These are phyloP conservation scores for Orchesellides sinensis DNA, from an alignment of 2,888 invertebrate genomes.

Conservation along the genomic window DNA sequence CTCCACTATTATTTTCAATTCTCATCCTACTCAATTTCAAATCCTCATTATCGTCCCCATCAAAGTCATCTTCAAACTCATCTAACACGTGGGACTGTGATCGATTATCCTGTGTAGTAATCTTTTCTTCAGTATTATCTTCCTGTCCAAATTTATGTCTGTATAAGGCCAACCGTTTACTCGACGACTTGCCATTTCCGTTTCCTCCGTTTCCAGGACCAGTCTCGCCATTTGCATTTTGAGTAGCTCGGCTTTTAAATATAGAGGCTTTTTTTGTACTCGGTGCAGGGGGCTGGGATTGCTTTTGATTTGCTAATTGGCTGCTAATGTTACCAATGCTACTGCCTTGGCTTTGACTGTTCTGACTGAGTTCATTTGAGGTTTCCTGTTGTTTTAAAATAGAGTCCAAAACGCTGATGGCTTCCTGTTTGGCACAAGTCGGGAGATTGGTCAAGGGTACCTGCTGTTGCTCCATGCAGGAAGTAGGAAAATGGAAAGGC, in stretches of 20 bases:
- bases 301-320: background rate
- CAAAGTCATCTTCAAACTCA: conserved; percentile 76
- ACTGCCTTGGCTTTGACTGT: background rate
- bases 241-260: conserved; percentile 89
- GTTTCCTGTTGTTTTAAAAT: conserved; percentile 55
- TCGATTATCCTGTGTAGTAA: background rate
- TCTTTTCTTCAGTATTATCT: conserved; percentile 77
- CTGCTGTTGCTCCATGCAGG: conserved; percentile 48
- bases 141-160: conserved; percentile 94
- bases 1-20: conserved; percentile 47
- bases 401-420: conserved; percentile 51
- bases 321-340: background rate
- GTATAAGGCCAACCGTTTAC: conserved; percentile 88
- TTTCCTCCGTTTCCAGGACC: conserved; percentile 9
- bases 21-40: conserved; percentile 28
- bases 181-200: conserved; percentile 80
- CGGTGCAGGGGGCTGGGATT: conserved; percentile 17
- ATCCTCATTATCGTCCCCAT: conserved; percentile 55
- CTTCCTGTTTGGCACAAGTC: conserved; percentile 55
- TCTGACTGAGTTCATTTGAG: background rate
- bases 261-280: conserved; percentile 88
- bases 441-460: conserved; percentile 51
- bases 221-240: conserved; percentile 76
- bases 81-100: conserved; percentile 60
- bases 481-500: conserved; percentile 1